Conservation (phyloP, 2,113 vertebrate species). For the Rhegmatorhina hoffmannsi region DNA sequence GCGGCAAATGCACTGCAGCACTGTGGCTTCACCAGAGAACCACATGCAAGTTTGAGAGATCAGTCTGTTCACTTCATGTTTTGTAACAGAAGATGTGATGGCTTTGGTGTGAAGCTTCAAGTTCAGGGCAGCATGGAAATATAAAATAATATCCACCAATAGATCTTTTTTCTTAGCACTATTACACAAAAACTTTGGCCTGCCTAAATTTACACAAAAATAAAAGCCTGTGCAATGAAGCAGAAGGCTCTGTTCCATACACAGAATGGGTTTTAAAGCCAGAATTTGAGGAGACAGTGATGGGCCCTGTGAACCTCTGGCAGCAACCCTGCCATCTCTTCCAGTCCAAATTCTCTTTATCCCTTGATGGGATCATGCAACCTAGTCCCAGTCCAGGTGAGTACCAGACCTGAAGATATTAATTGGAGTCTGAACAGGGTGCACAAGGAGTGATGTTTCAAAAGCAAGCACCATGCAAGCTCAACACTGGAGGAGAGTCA, state of each 20-base stretch:
- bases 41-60: background rate
- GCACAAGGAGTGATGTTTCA: constrained; percentile 3
- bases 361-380: background rate
- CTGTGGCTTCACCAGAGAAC: background rate
- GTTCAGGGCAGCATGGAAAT: background rate
- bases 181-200: background rate
- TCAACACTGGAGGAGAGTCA: constrained; percentile 5
- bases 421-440: background rate
- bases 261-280: background rate
- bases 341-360: background rate
- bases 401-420: background rate
- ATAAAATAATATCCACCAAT: background rate
- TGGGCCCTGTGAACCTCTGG: background rate
- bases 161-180: background rate
- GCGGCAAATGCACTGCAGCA: accelerated
- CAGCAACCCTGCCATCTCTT: background rate
- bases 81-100: accelerated
- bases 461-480: constrained; percentile 21
- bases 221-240: background rate
- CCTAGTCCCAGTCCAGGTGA: background rate
- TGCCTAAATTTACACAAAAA: background rate
- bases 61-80: accelerated
- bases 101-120: background rate
- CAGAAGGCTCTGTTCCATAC: background rate
- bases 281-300: background rate